A percentile compares a stretch with the other conserved stretches of the same genome.
Evolutionary conservation across 2,797 vertebrate species (phyloP).

Genomic region (Echiichthys vipera): DNA sequence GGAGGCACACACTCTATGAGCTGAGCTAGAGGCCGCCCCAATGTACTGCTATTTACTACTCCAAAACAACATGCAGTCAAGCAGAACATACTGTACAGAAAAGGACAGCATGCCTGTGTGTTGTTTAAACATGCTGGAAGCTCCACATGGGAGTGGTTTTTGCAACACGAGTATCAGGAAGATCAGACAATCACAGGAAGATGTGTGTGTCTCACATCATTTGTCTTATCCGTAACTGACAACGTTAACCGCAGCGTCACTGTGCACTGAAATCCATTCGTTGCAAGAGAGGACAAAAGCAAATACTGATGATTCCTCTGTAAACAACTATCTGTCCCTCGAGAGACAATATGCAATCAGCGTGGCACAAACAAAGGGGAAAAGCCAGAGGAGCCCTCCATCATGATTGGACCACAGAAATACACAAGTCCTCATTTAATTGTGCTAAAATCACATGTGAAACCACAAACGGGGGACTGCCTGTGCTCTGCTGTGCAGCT

Average conservation of each 20-base stretch:
- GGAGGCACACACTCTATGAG: no score
- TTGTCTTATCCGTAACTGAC: background rate
- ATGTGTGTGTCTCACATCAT: slow-evolving; percentile 1
- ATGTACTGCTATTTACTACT: background rate
- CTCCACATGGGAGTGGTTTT: background rate
- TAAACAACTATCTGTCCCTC: background rate
- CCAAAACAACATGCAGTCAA: background rate
- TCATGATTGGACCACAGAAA: slow-evolving; percentile 17
- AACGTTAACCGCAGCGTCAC: background rate
- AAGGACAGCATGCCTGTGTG: background rate
- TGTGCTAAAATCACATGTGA: slow-evolving; percentile 18
- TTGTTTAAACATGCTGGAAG: slow-evolving; percentile 19
- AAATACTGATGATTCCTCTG: background rate
- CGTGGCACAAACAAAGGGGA: background rate
- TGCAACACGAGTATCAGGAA: slow-evolving; percentile 27
- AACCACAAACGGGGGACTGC: background rate
- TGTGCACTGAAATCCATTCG: background rate
- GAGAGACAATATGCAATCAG: background rate
- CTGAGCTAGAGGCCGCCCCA: no score
- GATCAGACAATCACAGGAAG: slow-evolving; percentile 51
- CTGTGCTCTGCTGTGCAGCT: background rate
- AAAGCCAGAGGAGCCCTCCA: background rate
- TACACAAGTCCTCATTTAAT: slow-evolving; percentile 13
- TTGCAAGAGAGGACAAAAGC: background rate
- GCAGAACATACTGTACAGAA: background rate